Evolutionary conservation across 2,888 invertebrate genomes (phyloP).

Genomic region (Tachina fera): DNA sequence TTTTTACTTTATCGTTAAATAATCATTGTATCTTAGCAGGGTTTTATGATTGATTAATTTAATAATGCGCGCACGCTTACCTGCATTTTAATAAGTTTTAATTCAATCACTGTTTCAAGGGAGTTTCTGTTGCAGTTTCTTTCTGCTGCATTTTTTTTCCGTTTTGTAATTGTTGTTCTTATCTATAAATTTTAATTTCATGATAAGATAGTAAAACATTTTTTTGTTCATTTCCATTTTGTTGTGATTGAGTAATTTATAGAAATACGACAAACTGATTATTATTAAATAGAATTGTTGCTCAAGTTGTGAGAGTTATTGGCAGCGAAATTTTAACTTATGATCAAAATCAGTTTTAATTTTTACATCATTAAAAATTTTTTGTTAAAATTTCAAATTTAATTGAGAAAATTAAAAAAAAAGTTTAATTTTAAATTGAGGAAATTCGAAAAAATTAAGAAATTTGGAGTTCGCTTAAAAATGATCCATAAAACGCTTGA

Average conservation of each 20-base stretch:
- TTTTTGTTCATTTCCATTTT: background rate
- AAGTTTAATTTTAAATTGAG: too few relatives aligned
- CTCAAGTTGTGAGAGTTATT: constrained; percentile 5
- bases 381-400: too few relatives aligned
- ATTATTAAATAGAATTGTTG: constrained; percentile 17
- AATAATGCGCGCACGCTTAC: constrained; percentile 68
- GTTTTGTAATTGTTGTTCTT: constrained; percentile 11
- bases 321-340: constrained; percentile 11
- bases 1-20: constrained; percentile 60
- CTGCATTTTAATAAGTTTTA: constrained; percentile 64
- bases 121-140: constrained; percentile 27
- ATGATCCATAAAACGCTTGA: too few relatives aligned
- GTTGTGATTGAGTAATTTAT: constrained; percentile 35
- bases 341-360: too few relatives aligned
- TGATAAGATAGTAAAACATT: constrained; percentile 18
- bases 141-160: constrained; percentile 24
- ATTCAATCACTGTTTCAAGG: constrained; percentile 8
- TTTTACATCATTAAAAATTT: too few relatives aligned
- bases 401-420: too few relatives aligned
- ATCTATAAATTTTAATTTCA: constrained; percentile 37
- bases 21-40: constrained; percentile 63
- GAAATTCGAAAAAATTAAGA: too few relatives aligned
- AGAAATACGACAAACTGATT: background rate
- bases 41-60: constrained; percentile 71
- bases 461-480: too few relatives aligned